Evolutionary conservation across 2,888 invertebrate genomes (phyloP).

Genomic region (Yponomeuta malinellus): DNA sequence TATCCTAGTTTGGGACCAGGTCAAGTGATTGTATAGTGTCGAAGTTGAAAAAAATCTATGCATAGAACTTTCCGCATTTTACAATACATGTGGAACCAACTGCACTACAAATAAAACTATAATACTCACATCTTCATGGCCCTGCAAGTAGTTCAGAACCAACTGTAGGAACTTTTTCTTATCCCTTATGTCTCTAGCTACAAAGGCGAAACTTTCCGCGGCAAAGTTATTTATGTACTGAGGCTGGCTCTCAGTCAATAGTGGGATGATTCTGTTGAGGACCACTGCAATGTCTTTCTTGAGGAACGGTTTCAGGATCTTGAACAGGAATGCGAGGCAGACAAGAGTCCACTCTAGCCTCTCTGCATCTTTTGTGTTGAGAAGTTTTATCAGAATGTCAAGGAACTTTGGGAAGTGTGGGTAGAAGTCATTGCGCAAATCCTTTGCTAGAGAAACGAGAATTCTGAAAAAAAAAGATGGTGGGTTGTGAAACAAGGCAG

Average conservation of each 20-base stretch:
- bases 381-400: slow-evolving; percentile 80
- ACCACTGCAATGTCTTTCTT: slow-evolving; percentile 86
- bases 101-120: slow-evolving; percentile 8
- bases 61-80: no score
- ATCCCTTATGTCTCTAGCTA: slow-evolving; percentile 91
- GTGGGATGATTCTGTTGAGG: slow-evolving; percentile 81
- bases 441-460: slow-evolving; percentile 89
- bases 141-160: slow-evolving; percentile 79
- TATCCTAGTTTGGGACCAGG: no score
- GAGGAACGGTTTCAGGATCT: slow-evolving; percentile 89
- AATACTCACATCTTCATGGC: slow-evolving; percentile 80
- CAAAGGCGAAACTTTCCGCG: slow-evolving; percentile 96
- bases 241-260: slow-evolving; percentile 86
- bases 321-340: slow-evolving; percentile 92
- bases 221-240: slow-evolving; percentile 94
- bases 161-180: slow-evolving; percentile 83
- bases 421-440: slow-evolving; percentile 92
- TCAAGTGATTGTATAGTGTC: no score
- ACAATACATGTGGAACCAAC: background rate
- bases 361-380: slow-evolving; percentile 87
- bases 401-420: slow-evolving; percentile 87
- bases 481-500: background rate
- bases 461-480: slow-evolving; percentile 72
- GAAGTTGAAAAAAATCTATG: no score
- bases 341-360: slow-evolving; percentile 90